These are phyloP conservation scores for Geodia barretti DNA, from an alignment of 37 sponge, comb jelly and placozoan genomes.

Conservation along the genomic window DNA sequence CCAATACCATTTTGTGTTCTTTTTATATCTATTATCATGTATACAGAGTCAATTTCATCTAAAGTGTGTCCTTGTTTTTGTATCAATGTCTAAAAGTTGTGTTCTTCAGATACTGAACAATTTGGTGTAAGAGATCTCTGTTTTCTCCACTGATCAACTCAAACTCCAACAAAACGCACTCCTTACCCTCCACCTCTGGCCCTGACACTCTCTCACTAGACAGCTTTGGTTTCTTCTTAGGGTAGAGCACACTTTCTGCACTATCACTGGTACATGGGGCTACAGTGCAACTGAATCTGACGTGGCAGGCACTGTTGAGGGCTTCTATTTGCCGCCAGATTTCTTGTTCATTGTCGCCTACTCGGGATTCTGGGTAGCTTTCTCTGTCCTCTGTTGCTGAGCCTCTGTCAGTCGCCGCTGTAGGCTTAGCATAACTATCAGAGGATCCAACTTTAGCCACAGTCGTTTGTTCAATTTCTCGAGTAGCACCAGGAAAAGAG, in stretches of 20 bases:
- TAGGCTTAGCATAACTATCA: no score
- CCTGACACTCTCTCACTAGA: no score
- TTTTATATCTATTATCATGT: no score
- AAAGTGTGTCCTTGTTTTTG: no score
- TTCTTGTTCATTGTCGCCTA: not conserved
- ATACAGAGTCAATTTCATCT: not conserved
- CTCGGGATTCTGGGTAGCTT: not conserved
- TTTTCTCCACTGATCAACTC: conserved; percentile 49
- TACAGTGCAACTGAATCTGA: conserved; percentile 26
- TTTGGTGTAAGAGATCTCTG: conserved; percentile 63
- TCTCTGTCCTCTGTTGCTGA: no score
- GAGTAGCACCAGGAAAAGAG: no score
- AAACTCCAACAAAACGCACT: conserved; percentile 13
- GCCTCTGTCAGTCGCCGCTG: no score
- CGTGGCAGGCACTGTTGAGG: conserved; percentile 41
- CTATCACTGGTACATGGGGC: not conserved
- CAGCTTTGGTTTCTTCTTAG: no score
- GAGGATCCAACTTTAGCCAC: no score
- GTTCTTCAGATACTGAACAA: conserved; percentile 64
- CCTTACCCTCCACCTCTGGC: not conserved
- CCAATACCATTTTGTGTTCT: not conserved
- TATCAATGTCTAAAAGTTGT: not conserved
- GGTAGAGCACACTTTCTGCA: no score
- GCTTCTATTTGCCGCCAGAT: conserved; percentile 12
- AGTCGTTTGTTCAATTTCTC: no score